A percentile compares a stretch with the other conserved stretches of the same genome.
Evolutionary conservation across 2,888 invertebrate species (phyloP).

Genomic region (Argynnis bischoffii): DNA sequence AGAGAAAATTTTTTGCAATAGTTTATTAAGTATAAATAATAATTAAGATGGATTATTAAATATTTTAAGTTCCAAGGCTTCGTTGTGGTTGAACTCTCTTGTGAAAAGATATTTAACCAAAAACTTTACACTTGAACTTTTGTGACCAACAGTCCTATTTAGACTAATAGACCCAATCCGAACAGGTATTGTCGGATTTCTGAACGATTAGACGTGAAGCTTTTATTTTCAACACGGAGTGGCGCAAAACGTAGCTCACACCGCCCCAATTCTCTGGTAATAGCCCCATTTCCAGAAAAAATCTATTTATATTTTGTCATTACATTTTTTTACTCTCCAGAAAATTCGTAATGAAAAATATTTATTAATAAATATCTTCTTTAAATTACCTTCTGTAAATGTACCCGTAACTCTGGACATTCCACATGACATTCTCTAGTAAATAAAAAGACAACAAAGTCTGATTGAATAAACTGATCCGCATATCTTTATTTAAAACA

Average conservation of each 20-base stretch:
- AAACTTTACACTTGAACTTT: too few relatives aligned
- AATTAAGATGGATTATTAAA: too few relatives aligned
- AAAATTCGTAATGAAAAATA: not conserved
- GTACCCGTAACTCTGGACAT: not conserved
- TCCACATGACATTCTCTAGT: not conserved
- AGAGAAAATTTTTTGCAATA: too few relatives aligned
- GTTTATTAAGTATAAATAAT: too few relatives aligned
- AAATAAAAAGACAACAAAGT: not conserved
- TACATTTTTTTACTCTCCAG: not conserved
- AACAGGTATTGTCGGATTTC: conserved; percentile 7
- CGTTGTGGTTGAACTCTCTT: too few relatives aligned
- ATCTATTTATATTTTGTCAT: conserved; percentile 4
- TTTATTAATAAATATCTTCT: not conserved
- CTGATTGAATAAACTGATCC: too few relatives aligned
- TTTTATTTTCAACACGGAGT: conserved; percentile 14
- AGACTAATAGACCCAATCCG: not conserved
- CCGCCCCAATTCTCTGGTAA: not conserved
- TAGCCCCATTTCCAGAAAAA: not conserved
- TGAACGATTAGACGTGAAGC: conserved; percentile 8
- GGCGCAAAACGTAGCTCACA: conserved; percentile 4
- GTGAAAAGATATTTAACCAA: too few relatives aligned
- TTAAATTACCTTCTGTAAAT: not conserved
- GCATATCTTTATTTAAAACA: too few relatives aligned
- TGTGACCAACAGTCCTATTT: not conserved
- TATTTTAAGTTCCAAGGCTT: too few relatives aligned